Base-by-base conservation (phyloP, 2,113 vertebrate genomes). In the Marmota flaviventris region DNA sequence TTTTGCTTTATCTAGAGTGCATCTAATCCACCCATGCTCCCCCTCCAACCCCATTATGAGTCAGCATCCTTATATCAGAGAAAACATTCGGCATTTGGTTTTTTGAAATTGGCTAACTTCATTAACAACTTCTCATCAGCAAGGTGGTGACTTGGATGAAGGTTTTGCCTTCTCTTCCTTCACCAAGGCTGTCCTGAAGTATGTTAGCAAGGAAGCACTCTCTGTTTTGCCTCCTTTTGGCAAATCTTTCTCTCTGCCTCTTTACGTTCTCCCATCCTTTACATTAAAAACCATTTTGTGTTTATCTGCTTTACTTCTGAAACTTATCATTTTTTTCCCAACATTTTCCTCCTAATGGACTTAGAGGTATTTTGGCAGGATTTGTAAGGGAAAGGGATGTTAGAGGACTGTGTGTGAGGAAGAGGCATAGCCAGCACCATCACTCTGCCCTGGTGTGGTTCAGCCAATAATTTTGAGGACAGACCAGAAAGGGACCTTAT, bases 61-160 rank as follows among this genome's bases (percentile, higher is more conserved):
- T 51, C 48, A 51, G 48, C 48, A 13, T 51, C 48, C 48, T 51
- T 51, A 51, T 51, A 51, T 51, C 48, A 51, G 48, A 51, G 2
- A 51, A 51, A 51, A 51, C 12, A 51, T 2, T 51, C 12, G 48
- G 48, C 48, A 51, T 51, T 51, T 51, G 12, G 12, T 51, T 13
- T 51, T 51, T 51, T 51, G 48, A 12, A 13, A 51, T 51, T 51
- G 48, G 48, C 48, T 51, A 51, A 51, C 48, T 51, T 51, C 6
- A 5, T 27, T 13, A n/a, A 37, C 8, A 56, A 29, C 17, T 34
- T 67, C n/a, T 37, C 14, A 70, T 73, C 25, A 73, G 72, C 14
- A 48, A 7, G 0, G 1, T 42, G 25, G 7, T 22, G 37, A 16
- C 6, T 1, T 25, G 11, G 18, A 2, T 32, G 4, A 81, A n/a